Percentiles rank a stretch among this genome's conserved stretches.
Conservation (phyloP, 2,888 invertebrate genomes). For the Congeria kusceri region DNA sequence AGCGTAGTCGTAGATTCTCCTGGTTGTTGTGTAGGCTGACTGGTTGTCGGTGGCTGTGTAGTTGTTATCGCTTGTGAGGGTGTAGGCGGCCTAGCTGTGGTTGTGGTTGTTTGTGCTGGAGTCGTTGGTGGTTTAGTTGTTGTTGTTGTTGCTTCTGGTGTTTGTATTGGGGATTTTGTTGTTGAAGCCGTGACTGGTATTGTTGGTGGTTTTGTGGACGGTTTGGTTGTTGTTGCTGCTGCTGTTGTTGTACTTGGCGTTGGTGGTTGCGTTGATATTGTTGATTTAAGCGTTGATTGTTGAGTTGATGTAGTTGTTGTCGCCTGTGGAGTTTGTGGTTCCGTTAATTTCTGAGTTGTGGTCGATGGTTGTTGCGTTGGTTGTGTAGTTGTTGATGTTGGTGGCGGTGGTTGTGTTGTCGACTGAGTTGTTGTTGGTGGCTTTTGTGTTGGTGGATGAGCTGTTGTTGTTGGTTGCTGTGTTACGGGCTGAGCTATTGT, state of each 20-base stretch:
- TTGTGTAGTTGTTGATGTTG: conserved; percentile 4
- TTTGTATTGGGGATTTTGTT: conserved; percentile 11
- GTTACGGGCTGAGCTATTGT: neutral
- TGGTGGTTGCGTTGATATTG: neutral
- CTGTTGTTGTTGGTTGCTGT: neutral
- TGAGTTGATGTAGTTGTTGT: neutral
- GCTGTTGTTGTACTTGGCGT: neutral
- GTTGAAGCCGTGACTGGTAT: neutral
- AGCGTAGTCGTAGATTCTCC: neutral
- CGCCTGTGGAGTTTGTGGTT: too few relatives aligned
- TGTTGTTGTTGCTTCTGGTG: conserved; percentile 4
- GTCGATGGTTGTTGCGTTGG: neutral
- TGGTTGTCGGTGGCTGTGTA: conserved; percentile 11
- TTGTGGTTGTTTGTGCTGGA: conserved; percentile 9
- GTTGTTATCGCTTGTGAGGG: conserved; percentile 15
- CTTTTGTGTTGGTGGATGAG: neutral
- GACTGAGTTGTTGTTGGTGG: neutral
- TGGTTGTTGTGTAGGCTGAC: conserved; percentile 1
- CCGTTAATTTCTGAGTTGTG: too few relatives aligned
- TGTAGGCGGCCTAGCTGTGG: neutral
- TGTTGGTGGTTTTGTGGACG: conserved; percentile 3
- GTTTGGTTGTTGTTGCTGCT: neutral
- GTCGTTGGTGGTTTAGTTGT: neutral
- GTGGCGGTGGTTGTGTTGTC: neutral
- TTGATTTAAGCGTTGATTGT: conserved; percentile 3